Evolutionary conservation across 2,797 vertebrate genomes (phyloP), one percentile per base, ranked within the genome.

Genomic region (Astyanax mexicanus): DNA sequence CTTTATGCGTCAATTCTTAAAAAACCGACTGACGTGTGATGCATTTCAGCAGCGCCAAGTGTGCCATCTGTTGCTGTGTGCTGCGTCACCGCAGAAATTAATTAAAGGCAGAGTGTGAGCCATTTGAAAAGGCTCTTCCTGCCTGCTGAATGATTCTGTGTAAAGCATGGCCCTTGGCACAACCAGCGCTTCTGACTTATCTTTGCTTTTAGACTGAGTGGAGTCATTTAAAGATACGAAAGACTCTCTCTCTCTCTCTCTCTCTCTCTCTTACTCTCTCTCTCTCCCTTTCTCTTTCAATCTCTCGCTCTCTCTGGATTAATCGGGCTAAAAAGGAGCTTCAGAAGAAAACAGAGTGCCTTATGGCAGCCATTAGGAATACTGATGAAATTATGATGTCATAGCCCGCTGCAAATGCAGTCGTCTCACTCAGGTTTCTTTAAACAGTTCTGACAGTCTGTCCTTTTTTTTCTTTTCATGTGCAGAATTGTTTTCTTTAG

Each of bases 21-120:
- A 62, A 67, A 65, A 7, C 35, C 13, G 27, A 29, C 66, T 54
- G 75, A 19, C 49, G 47, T 75, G 69, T 51, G 51, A 64, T 21
- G 44, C 0, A 7, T 32, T 44, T 27, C 32, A 66, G 13, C 67
- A 23, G 58, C 25, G 84, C 82, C 82, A 82, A 82, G 68, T 69
- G 66, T 55, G 72, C 84, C 84, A 85, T 85, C 80, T 85, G 84
- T 82, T 83, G 82, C 81, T 79, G 75, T 60, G 68, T 75, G 82
- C 80, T 73, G 72, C 79, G 79, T 84, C 81, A 79, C 74, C 25
- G 15, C 57, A 60, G 51, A 76, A 65, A 79, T 78, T 79, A 79
- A 84, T 81, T 72, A 80, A 77, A 82, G 70, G 54, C 64, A 60
- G 69, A 80, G 71, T 55, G 25, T 19, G 23, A 69, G 65, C 37